phyloP scores from a whole-genome alignment of 2,113 vertebrate species.

The Myanophis thanlyinensis region DNA sequence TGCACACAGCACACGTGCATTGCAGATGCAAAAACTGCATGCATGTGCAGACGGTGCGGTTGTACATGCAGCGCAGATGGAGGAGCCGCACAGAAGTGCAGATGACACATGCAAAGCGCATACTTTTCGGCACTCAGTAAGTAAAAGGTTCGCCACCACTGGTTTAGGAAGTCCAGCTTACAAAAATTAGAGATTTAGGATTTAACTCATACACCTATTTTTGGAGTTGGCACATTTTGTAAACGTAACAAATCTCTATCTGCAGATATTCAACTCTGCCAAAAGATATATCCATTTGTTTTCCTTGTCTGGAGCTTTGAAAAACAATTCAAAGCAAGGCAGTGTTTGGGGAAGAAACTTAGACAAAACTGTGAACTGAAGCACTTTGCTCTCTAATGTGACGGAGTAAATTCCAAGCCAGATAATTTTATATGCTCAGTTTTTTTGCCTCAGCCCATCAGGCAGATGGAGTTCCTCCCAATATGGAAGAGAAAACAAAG shows the following conservation, averaged over 20 bases:
- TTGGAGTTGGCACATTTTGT: not conserved
- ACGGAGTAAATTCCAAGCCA: not conserved
- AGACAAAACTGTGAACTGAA: not conserved
- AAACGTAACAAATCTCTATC: not conserved
- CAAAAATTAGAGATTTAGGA: not conserved
- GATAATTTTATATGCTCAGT: not conserved
- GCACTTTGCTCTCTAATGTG: not conserved
- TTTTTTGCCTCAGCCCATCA: not conserved
- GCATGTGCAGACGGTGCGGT: no score
- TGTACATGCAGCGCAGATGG: no score
- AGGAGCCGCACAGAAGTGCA: no score
- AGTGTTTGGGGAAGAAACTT: not conserved
- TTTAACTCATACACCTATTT: not conserved
- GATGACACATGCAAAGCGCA: no score
- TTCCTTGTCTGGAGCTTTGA: not conserved
- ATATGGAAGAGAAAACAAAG: not conserved
- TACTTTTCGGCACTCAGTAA: no score
- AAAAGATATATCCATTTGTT: not conserved
- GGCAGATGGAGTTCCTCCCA: not conserved
- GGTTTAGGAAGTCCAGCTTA: not conserved
- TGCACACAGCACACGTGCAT: no score
- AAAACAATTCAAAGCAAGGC: not conserved
- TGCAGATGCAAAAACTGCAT: no score
- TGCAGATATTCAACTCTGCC: not conserved
- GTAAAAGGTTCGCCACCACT: no score